Base-by-base conservation (phyloP, 2,797 vertebrate species). In the Hephaestus fuliginosus region DNA sequence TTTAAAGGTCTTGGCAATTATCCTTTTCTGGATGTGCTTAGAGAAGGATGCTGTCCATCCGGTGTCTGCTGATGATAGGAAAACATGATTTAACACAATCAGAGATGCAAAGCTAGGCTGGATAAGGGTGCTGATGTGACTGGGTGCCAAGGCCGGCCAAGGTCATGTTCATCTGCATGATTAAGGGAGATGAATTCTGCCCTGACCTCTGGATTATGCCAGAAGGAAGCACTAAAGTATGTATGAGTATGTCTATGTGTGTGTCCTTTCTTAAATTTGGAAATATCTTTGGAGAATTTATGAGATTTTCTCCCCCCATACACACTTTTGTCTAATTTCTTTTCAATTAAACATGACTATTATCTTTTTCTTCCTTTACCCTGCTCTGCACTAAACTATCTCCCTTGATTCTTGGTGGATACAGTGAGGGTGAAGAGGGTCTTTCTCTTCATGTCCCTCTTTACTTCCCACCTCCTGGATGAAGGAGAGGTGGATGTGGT, bases 1-100 rank as follows among this genome's bases (percentile, higher is more conserved):
- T 95, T 94, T 94, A 93, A 94, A 95, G 92, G 93, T 94, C 92
- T 92, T 90, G 87, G 89, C 93, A 93, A 94, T 95, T 94, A 94
- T 92, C 90, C 91, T 80, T 90, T 91, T 91, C 88, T 90, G 84
- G 89, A 88, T 87, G 90, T 90, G 86, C 87, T 88, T 90, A 89
- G 91, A 92, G 90, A 87, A 79, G 90, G 92, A 91, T 86, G 89
- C 78, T 92, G 92, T 91, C 89, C 90, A 87, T 93, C 87, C 85
- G 52, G 63, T 67, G 90, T 89, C 84, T 95, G 94, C 93, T 95
- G 94, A 95, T 94, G 93, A 92, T 91, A 88, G 91, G 89, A 72
- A 93, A 93, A 93, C 92, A 92, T 89, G 91, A 89, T 91, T 92
- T 93, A 93, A 95, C 91, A 89, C 94, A 94, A 95, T 96, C 94